Percentiles rank a stretch among this genome's conserved stretches.
Conservation (phyloP, 2,888 invertebrate genomes). For the Agrochola litura region DNA sequence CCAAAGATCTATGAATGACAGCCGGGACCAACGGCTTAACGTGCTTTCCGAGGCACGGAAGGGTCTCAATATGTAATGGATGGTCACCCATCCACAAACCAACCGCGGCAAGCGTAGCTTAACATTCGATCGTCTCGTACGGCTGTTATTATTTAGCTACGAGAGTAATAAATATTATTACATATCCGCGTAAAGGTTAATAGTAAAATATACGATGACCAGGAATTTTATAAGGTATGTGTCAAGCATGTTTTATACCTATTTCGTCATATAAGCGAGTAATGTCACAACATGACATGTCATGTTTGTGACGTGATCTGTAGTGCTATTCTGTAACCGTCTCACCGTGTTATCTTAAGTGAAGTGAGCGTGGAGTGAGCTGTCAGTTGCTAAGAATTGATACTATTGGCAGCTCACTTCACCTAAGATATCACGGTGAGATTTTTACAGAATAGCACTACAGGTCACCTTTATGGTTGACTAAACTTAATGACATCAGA, state of each 20-base stretch:
- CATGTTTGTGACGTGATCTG: constrained; percentile 11
- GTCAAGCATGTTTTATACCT: neutral
- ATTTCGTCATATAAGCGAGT: neutral
- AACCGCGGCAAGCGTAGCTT: neutral
- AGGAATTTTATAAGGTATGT: neutral
- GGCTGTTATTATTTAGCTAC: neutral
- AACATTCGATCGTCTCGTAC: neutral
- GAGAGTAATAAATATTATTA: neutral
- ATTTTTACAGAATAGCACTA: no score
- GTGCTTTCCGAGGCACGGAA: no score
- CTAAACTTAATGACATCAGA: neutral
- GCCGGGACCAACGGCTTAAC: no score
- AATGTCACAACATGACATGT: constrained; percentile 15
- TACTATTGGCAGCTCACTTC: no score
- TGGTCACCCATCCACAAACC: neutral
- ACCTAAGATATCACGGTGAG: no score
- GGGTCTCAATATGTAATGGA: no score
- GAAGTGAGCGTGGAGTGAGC: no score
- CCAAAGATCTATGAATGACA: no score
- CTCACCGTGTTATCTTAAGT: no score
- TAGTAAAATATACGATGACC: neutral
- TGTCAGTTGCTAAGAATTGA: no score
- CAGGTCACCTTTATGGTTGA: neutral
- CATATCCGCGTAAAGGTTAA: neutral
- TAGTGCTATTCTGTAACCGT: no score